Evolutionary conservation across 2,888 invertebrate species (phyloP).

Genomic region (Noctua comes): DNA sequence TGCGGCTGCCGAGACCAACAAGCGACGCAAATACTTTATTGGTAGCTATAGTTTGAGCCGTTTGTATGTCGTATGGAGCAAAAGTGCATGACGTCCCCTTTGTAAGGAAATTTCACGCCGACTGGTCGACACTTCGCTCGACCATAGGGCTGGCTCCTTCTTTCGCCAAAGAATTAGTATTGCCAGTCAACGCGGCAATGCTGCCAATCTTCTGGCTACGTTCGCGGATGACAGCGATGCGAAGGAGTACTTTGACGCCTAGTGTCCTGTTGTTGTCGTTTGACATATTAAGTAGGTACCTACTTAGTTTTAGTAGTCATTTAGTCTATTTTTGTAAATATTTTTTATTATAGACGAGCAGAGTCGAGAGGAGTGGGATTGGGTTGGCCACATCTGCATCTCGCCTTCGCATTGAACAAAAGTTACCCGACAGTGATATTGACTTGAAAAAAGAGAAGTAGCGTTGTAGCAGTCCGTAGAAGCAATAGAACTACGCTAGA

Average conservation of each 20-base stretch:
- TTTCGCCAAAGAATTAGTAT: not conserved
- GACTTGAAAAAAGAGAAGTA: conserved; percentile 21
- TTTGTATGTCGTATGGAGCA: not conserved
- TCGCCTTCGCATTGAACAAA: conserved; percentile 9
- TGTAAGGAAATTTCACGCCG: not conserved
- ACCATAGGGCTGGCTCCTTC: not conserved
- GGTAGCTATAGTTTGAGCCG: not conserved
- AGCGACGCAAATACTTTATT: not conserved
- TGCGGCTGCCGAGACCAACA: not conserved
- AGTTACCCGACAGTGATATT: not conserved
- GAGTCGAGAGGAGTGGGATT: not conserved
- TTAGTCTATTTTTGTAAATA: not conserved
- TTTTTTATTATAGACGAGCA: conserved; percentile 11
- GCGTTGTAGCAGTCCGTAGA: not conserved
- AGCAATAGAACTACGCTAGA: not conserved
- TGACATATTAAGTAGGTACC: not conserved
- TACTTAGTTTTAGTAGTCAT: not conserved
- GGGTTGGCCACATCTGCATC: not conserved
- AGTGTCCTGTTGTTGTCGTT: not conserved
- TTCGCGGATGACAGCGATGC: not conserved
- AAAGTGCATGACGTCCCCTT: not conserved
- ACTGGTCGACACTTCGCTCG: not conserved
- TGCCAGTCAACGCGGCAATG: not conserved
- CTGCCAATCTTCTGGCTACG: not conserved
- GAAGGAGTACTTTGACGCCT: not conserved